A percentile compares a stretch with the other conserved stretches of the same genome.
Conservation (phyloP, 2,797 vertebrate genomes). For the Acanthornis magna region DNA sequence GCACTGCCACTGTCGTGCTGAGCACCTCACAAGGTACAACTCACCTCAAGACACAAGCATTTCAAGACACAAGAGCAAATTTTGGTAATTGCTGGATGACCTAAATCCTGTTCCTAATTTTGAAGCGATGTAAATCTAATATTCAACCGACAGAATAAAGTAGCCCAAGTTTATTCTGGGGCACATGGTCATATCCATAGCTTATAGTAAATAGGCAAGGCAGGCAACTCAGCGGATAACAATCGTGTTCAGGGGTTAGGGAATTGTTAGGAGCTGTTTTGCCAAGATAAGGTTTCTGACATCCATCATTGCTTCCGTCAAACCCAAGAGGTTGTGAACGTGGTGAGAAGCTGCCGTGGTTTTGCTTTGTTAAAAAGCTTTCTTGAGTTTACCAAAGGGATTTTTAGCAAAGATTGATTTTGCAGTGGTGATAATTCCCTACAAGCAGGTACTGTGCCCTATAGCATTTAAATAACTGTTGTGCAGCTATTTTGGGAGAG, state of each 20-base stretch:
- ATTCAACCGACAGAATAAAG: not conserved
- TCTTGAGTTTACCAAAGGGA: not conserved
- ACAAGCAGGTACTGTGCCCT: not conserved
- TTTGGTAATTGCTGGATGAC: not conserved
- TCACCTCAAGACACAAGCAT: not conserved
- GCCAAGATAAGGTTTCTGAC: slow-evolving; percentile 60
- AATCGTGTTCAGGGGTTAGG: slow-evolving; percentile 18
- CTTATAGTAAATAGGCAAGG: slow-evolving; percentile 42
- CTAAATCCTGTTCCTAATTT: not conserved
- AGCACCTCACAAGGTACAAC: not conserved
- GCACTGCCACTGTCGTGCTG: not conserved
- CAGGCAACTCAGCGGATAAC: slow-evolving; percentile 11
- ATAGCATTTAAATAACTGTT: not conserved
- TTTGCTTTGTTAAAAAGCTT: not conserved
- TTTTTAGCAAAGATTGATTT: not conserved
- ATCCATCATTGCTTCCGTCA: slow-evolving; percentile 60
- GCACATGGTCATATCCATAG: not conserved
- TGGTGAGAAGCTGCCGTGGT: slow-evolving; percentile 28
- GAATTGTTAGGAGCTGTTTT: slow-evolving; percentile 58
- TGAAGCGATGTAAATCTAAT: not conserved
- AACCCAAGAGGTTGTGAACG: not conserved
- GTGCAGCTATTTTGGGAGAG: not conserved
- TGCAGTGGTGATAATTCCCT: not conserved
- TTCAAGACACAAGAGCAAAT: not conserved
- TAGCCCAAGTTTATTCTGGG: not conserved